A percentile compares a stretch with the other conserved stretches of the same genome.
Evolutionary conservation across 1,140 invertebrate genomes (phyloP).

Genomic region (Zaprionus taronus): DNA sequence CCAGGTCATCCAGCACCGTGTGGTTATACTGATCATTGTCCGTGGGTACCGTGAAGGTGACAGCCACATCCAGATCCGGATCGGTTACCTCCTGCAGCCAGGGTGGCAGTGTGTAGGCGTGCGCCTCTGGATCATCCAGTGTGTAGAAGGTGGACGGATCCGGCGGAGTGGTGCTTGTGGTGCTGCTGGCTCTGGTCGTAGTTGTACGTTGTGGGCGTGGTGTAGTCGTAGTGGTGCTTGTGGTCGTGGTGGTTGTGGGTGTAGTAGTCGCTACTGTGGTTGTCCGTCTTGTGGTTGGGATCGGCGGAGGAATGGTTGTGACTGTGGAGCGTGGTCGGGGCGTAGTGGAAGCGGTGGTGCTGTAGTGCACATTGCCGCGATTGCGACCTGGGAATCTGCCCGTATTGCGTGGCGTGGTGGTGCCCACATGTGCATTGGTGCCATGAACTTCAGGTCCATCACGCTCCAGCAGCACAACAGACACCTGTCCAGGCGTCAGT

Average conservation of each 20-base stretch:
- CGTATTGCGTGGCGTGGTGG: conserved; percentile 46
- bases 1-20: conserved; percentile 61
- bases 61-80: conserved; percentile 77
- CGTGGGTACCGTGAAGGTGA: conserved; percentile 72
- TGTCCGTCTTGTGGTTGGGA: conserved; percentile 29
- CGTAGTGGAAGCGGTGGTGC: conserved; percentile 53
- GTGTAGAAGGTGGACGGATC: conserved; percentile 59
- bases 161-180: conserved; percentile 57
- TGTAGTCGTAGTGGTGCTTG: conserved; percentile 38
- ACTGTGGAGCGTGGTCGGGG: conserved; percentile 19
- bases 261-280: conserved; percentile 34
- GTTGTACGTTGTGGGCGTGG: conserved; percentile 30
- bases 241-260: conserved; percentile 38
- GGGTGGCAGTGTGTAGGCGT: conserved; percentile 75
- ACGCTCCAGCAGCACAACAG: conserved; percentile 19
- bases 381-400: conserved; percentile 58
- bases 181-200: conserved; percentile 34
- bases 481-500: conserved; percentile 37
- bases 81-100: conserved; percentile 79
- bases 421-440: conserved; percentile 73
- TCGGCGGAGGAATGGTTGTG: not conserved
- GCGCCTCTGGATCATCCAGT: conserved; percentile 56
- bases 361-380: conserved; percentile 66
- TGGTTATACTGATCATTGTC: conserved; percentile 80
- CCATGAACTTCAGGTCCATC: conserved; percentile 59